These are phyloP conservation scores for Dysmachus trigonus DNA, from an alignment of 2,888 invertebrate genomes.

Conservation along the genomic window DNA sequence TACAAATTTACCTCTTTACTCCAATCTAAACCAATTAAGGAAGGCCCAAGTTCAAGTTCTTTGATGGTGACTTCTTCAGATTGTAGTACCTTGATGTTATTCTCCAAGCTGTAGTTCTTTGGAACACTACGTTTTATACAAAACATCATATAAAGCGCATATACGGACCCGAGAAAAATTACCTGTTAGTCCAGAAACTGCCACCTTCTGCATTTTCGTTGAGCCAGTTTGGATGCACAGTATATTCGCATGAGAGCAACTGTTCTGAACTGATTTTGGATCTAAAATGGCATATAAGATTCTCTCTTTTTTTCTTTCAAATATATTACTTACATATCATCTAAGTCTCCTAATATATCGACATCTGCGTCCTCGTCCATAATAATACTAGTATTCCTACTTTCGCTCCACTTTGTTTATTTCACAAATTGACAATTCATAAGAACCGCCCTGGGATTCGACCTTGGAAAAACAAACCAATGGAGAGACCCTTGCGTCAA, in stretches of 20 bases:
- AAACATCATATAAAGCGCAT: background rate
- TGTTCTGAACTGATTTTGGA: conserved; percentile 63
- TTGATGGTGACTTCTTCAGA: conserved; percentile 51
- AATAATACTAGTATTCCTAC: background rate
- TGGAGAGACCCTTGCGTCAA: too few species aligned
- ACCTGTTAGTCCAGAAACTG: conserved; percentile 49
- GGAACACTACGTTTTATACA: conserved; percentile 43
- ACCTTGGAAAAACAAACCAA: too few species aligned
- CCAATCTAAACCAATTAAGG: conserved; percentile 46
- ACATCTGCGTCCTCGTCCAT: conserved; percentile 80
- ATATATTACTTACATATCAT: conserved; percentile 69
- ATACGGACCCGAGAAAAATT: background rate
- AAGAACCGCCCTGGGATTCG: too few species aligned
- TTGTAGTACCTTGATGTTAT: conserved; percentile 47
- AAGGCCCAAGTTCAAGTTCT: conserved; percentile 46
- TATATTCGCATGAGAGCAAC: conserved; percentile 68
- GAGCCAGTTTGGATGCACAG: conserved; percentile 73
- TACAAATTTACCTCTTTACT: conserved; percentile 32
- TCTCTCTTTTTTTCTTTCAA: background rate
- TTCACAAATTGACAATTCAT: too few species aligned
- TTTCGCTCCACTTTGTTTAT: too few species aligned
- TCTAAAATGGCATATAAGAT: conserved; percentile 25
- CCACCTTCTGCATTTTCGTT: conserved; percentile 67
- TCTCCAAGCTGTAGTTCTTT: conserved; percentile 49
- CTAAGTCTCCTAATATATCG: conserved; percentile 77